A percentile compares a stretch with the other conserved stretches of the same genome.
phyloP scores from a whole-genome alignment of 2,797 vertebrate genomes.

The Chaunax sp. region DNA sequence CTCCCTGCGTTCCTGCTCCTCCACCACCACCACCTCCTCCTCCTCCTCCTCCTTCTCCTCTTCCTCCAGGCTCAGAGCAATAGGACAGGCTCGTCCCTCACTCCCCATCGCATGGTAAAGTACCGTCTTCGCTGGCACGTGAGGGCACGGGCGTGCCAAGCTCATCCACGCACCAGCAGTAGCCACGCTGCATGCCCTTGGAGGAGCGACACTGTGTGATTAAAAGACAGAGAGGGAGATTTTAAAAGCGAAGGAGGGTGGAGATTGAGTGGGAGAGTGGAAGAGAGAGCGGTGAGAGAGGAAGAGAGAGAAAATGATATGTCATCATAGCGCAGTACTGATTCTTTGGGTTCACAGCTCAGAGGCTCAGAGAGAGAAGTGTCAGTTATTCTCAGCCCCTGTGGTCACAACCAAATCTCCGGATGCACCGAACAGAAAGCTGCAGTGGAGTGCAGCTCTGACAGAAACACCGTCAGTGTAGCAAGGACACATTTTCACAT shows the following conservation, averaged over 20 bases:
- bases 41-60: constrained; percentile 54
- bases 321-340: constrained; percentile 69
- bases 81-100: constrained; percentile 70
- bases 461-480: constrained; percentile 12
- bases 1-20: constrained; percentile 71
- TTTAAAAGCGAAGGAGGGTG: constrained; percentile 44
- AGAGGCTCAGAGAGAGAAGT: no score
- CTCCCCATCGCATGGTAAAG: constrained; percentile 84
- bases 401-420: no score
- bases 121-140: constrained; percentile 75
- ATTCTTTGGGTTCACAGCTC: constrained; percentile 60
- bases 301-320: constrained; percentile 63
- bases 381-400: constrained; percentile 14
- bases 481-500: constrained; percentile 12
- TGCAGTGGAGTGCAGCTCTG: constrained; percentile 51
- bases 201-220: constrained; percentile 89
- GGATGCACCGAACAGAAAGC: constrained; percentile 38
- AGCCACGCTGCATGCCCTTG: constrained; percentile 90
- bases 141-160: constrained; percentile 82
- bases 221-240: constrained; percentile 49
- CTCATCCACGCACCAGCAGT: constrained; percentile 93
- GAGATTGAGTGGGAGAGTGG: constrained; percentile 35
- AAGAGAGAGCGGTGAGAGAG: constrained; percentile 45
- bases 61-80: constrained; percentile 76
- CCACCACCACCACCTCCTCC: constrained; percentile 37